Evolutionary conservation across 2,797 vertebrate genomes (phyloP), one percentile per base, ranked within the genome.

Genomic region (Fundulus diaphanus): DNA sequence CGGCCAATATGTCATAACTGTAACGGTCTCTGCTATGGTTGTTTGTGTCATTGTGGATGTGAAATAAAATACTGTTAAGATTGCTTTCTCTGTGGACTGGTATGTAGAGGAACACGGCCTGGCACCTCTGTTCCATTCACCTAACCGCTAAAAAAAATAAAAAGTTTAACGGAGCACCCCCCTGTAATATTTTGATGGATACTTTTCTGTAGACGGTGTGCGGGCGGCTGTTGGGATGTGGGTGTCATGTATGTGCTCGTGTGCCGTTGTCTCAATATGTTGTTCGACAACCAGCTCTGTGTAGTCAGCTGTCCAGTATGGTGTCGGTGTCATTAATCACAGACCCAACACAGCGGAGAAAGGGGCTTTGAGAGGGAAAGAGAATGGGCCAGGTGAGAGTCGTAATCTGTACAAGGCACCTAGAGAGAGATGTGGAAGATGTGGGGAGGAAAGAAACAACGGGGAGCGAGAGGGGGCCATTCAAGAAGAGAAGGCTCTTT

Each of bases 311-410:
- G 93, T 93, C 92, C 87, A 42, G 87, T 76, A 89, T 78, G 77
- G 85, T 87, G 85, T 84, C 65, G 67, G 65, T 90, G 88, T 92
- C 92, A 94, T 94, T 92, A 94, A 94, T 94, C 92, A 93, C 90
- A 83, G 82, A 82, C 68, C 84, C 86, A 93, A 93, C 89, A 78
- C 85, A 18, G 88, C 74, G 57, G 75, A 85, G 87, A 84, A 74
- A 16, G 79, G 66, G 15, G 61, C 74, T 72, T 33, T 80, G 66
- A 51, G 73, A 70, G 77, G 24, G 72, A 73, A 81, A 76, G 76
- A 66, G 80, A 80, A 51, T 70, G 70, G 78, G 72, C 74, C 63
- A 31, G 65, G 72, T 74, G 79, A 70, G 76, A 85, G 81, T 67
- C 88, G 81, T 88, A 90, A 92, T 90, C 90, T 89, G 77, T 81